Evolutionary conservation across 1,140 invertebrate species (phyloP).

Genomic region (Aphidius gifuensis): DNA sequence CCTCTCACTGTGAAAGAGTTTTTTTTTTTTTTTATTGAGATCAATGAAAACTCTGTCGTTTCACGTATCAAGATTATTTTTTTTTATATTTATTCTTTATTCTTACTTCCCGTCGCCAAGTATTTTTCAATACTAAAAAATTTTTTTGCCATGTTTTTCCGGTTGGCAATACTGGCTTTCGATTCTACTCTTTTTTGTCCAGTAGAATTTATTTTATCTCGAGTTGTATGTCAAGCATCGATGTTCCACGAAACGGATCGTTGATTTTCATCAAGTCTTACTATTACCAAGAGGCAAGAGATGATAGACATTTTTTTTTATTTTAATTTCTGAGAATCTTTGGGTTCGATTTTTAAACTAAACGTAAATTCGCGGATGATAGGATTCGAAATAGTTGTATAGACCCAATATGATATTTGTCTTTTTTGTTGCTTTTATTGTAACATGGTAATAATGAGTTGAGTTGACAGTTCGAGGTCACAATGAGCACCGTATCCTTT

Average conservation of each 20-base stretch:
- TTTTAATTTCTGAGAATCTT: no score
- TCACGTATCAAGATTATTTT: slow-evolving; percentile 30
- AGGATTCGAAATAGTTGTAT: no score
- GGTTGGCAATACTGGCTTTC: neutral
- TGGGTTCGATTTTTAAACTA: no score
- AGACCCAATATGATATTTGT: no score
- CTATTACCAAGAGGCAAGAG: no score
- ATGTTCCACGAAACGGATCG: slow-evolving; percentile 33
- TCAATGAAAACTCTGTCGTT: slow-evolving; percentile 35
- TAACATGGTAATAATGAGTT: no score
- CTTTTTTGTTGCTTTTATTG: no score
- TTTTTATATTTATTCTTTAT: slow-evolving; percentile 8
- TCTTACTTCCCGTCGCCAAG: slow-evolving; percentile 4
- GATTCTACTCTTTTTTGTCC: neutral
- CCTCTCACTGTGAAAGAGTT: slow-evolving; percentile 10
- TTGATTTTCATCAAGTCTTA: slow-evolving; percentile 29
- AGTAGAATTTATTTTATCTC: neutral
- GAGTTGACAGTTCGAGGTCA: no score
- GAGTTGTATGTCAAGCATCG: slow-evolving; percentile 1
- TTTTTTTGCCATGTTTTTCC: slow-evolving; percentile 7
- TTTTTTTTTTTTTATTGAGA: slow-evolving; percentile 15
- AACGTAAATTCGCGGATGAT: no score
- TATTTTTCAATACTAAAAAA: neutral
- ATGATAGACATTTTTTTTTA: no score
- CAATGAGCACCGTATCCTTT: neutral